A percentile compares a stretch with the other conserved stretches of the same genome.
phyloP scores from a whole-genome alignment of 2,888 invertebrate species.

The Rhagonycha lutea region DNA sequence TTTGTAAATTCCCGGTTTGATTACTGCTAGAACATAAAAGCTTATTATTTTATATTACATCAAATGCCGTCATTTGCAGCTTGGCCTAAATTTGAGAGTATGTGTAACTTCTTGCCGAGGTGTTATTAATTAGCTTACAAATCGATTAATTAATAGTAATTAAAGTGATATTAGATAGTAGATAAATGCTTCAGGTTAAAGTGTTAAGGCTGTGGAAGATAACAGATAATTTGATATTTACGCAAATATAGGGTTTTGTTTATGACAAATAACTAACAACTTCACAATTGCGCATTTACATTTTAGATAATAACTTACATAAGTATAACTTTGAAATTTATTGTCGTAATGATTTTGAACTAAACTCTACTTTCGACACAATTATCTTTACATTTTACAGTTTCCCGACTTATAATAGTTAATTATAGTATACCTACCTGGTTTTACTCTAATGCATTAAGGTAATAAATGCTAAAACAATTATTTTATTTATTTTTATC shows the following conservation, averaged over 20 bases:
- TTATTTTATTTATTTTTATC: not conserved
- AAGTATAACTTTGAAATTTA: not conserved
- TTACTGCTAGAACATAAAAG: not conserved
- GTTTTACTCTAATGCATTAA: not conserved
- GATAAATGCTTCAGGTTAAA: not conserved
- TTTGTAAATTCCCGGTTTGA: too few relatives aligned
- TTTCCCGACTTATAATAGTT: not conserved
- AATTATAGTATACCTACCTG: not conserved
- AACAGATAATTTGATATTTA: not conserved
- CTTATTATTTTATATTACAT: not conserved
- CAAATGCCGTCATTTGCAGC: not conserved
- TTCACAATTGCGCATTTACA: not conserved
- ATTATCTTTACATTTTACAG: not conserved
- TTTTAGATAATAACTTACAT: not conserved
- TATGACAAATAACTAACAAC: conserved; percentile 3
- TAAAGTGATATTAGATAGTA: conserved; percentile 1
- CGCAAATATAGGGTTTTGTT: not conserved
- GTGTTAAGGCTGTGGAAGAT: not conserved
- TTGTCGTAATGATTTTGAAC: not conserved
- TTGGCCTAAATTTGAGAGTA: not conserved
- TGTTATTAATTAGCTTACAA: conserved; percentile 1
- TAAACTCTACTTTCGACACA: not conserved
- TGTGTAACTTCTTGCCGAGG: conserved; percentile 1
- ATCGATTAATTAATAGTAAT: conserved; percentile 4
- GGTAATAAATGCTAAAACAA: not conserved